Percentiles rank a stretch among this genome's conserved stretches.
phyloP scores from a whole-genome alignment of 1,140 invertebrate genomes.

The Cheumatopsyche charites region DNA sequence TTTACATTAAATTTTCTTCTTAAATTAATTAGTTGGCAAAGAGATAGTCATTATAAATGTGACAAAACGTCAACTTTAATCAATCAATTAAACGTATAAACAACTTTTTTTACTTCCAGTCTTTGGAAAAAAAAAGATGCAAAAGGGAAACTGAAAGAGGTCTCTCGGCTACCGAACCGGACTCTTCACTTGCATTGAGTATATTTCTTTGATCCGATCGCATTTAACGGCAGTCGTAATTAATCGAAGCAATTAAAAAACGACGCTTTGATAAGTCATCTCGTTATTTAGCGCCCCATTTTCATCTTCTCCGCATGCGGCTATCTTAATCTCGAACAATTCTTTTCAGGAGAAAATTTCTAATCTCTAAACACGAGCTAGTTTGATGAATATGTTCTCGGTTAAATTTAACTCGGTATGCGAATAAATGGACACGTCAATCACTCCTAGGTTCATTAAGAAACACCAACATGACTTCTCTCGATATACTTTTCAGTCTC shows the following conservation, averaged over 20 bases:
- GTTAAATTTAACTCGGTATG: too few species aligned
- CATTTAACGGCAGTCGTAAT: constrained; percentile 14
- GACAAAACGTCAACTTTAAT: too few species aligned
- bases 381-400: background rate
- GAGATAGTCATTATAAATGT: too few species aligned
- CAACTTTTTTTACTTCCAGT: background rate
- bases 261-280: background rate
- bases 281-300: too few species aligned
- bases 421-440: background rate
- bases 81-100: too few species aligned
- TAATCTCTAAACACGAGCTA: background rate
- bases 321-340: background rate
- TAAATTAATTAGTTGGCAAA: too few species aligned
- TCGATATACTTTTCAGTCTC: background rate
- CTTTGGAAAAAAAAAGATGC: background rate
- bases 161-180: constrained; percentile 14
- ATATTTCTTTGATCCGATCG: background rate
- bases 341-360: background rate
- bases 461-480: background rate
- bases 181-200: background rate
- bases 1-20: too few species aligned
- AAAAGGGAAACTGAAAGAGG: constrained; percentile 20
- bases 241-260: constrained; percentile 10
- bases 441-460: background rate
- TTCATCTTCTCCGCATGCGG: too few species aligned